Base-by-base conservation (phyloP, 2,888 invertebrate genomes). In the Rhodophaea formosa region DNA sequence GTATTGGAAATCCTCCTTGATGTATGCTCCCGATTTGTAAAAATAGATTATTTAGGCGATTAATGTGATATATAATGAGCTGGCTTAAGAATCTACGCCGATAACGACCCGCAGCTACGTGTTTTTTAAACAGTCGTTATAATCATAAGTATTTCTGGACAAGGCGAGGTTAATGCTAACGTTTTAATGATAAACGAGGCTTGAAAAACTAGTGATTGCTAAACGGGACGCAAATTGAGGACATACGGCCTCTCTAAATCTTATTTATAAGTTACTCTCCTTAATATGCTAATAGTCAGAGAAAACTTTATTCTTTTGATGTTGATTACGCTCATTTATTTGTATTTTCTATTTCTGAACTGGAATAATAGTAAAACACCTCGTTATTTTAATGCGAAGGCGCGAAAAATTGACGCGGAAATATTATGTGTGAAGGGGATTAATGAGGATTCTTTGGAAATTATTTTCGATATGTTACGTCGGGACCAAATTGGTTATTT, bases 181-280 rank as follows among this genome's bases (percentile, higher is more conserved):
- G 74, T 86, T 82, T 79, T 75, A 74, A 84, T 88, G 86, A 89
- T 80, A 81, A 84, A 88, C 73, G 86, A 76, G 73, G 75, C 71
- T 78, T 74, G 80, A 86, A 82, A 86, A 81, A 80, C 80, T 82
- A 79, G 80, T 80, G 81, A 80, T 84, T 80, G 80, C 79, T 77
- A 80, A 84, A 82, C 72, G 75, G 71, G 84, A 86, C 86, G 75
- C 73, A 82, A 84, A 88, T 86, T 83, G 87, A 82, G 86, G 82
- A 86, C 83, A 79, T 79, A 72, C 75, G 75, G 70, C 62, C 68
- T 68, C 71, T 57, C 72, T 77, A 72, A 83, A 86, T 86, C 77
- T 81, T 82, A 82, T 88, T 88, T 86, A 88, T 84, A 86, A 83
- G 80, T 79, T 83, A 83, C 82, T 77, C 77, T 75, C 68, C 78